These are phyloP conservation scores for Ataeniobius toweri DNA, from an alignment of 2,797 vertebrate genomes.

Conservation along the genomic window DNA sequence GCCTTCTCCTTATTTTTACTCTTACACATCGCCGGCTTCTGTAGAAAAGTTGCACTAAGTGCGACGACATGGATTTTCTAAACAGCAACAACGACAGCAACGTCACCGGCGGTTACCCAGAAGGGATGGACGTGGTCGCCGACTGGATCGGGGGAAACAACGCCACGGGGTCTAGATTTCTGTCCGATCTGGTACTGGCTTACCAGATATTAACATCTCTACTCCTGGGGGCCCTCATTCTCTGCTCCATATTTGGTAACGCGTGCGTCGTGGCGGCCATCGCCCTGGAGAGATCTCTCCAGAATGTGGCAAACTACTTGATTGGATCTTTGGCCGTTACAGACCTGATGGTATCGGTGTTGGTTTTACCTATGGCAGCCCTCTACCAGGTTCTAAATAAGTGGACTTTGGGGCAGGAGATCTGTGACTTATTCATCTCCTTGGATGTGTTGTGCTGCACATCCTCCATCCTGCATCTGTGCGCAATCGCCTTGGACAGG, in stretches of 20 bases:
- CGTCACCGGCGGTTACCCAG: constrained; percentile 68
- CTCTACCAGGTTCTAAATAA: constrained; percentile 97
- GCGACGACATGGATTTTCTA: constrained; percentile 74
- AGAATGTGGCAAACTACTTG: constrained; percentile 97
- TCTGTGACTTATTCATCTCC: constrained; percentile 95
- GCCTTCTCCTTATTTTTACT: constrained; percentile 37
- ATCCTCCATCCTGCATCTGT: constrained; percentile 97
- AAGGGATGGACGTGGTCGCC: constrained; percentile 58
- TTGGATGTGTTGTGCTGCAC: constrained; percentile 97
- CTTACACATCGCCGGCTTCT: constrained; percentile 34
- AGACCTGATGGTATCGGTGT: constrained; percentile 96
- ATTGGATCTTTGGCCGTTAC: constrained; percentile 97
- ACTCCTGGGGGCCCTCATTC: constrained; percentile 89
- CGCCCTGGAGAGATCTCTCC: constrained; percentile 92
- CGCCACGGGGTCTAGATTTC: constrained; percentile 59
- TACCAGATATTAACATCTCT: constrained; percentile 94
- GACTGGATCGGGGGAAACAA: constrained; percentile 74
- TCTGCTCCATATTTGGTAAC: constrained; percentile 94
- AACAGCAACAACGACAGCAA: constrained; percentile 84
- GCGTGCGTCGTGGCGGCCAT: constrained; percentile 95
- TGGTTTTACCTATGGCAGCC: constrained; percentile 97
- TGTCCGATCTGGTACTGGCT: constrained; percentile 82
- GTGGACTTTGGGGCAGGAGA: constrained; percentile 95
- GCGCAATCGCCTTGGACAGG: constrained; percentile 96
- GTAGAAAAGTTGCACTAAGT: constrained; percentile 60